Base-by-base conservation (phyloP, 2,888 invertebrate genomes). In the Plutella xylostella region DNA sequence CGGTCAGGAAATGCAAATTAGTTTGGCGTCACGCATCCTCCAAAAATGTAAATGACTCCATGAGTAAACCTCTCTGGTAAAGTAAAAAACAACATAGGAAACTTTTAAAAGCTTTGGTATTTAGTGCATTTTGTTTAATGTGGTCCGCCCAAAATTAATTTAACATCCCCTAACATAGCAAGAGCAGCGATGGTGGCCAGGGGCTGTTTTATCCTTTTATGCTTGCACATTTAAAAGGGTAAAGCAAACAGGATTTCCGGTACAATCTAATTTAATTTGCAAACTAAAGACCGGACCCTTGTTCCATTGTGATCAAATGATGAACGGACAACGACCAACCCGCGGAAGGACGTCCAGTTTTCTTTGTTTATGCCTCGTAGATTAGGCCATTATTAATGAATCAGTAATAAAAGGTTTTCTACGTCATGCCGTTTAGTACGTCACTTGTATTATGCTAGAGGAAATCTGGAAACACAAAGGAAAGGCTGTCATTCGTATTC, bases 11-110 rank as follows among this genome's bases (percentile, higher is more conserved):
- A 78, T 76, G 75, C 72, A 76, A 77, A 78, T 72, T 51, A 52
- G 54, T 60, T 62, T 56, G 64, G 55, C 56, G 60, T 55, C 60
- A 55, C 61, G 66, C 65, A 72, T 68, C 63, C 65, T 73, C 68
- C 63, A 65, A 68, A 75, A 75, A 78, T 79, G 76, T 66, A 74
- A 78, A 79, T 78, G 68, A 69, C 69, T 69, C 76, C 77, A 77
- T 79, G 77, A 75, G 78, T 73, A 78, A 69, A 68, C 70, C 76
- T 74, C 55, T 34, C 22, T 21, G 15, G 42, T 34, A 34, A 42
- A 42, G 31, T 17, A n/a, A n/a, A n/a, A n/a, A n/a, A n/a, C n/a
- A n/a, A n/a, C n/a, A n/a, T n/a, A n/a, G n/a, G n/a, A n/a, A n/a
- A n/a, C n/a, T n/a, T n/a, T n/a, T 38, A 17, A 22, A 15, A 31